Evolutionary conservation across 2,113 vertebrate species (phyloP).

Genomic region (Osmerus mordax): DNA sequence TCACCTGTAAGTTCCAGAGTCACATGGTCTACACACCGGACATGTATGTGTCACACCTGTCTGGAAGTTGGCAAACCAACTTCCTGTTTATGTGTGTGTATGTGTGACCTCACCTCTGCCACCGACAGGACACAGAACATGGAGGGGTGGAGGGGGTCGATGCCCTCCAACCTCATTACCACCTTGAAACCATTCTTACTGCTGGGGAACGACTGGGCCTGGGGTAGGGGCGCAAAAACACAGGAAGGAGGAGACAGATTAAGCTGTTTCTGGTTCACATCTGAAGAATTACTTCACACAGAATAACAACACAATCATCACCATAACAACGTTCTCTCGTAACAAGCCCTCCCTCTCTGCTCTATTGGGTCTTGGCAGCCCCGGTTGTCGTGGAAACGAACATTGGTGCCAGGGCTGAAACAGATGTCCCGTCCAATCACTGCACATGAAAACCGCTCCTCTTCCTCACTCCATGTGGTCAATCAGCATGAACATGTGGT

Average conservation of each 20-base stretch:
- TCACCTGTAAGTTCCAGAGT: conserved; percentile 16
- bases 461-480: no score
- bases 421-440: conserved; percentile 45
- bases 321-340: not conserved
- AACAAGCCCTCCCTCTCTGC: not conserved
- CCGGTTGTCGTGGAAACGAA: conserved; percentile 45
- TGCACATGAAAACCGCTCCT: conserved; percentile 25
- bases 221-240: conserved; percentile 10
- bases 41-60: not conserved
- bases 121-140: conserved; percentile 74
- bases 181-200: conserved; percentile 63
- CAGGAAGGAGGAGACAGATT: not conserved
- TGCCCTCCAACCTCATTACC: conserved; percentile 74
- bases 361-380: conserved; percentile 11
- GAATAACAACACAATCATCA: no score
- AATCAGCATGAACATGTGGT: not conserved
- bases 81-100: not conserved
- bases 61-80: not conserved
- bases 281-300: no score
- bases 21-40: no score
- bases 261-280: not conserved
- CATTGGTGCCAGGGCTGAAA: conserved; percentile 31
- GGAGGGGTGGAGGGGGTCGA: conserved; percentile 72
- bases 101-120: conserved; percentile 64
- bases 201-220: conserved; percentile 65